Evolutionary conservation across 2,113 vertebrate genomes (phyloP).

Genomic region (Urocynchramus pylzowi): DNA sequence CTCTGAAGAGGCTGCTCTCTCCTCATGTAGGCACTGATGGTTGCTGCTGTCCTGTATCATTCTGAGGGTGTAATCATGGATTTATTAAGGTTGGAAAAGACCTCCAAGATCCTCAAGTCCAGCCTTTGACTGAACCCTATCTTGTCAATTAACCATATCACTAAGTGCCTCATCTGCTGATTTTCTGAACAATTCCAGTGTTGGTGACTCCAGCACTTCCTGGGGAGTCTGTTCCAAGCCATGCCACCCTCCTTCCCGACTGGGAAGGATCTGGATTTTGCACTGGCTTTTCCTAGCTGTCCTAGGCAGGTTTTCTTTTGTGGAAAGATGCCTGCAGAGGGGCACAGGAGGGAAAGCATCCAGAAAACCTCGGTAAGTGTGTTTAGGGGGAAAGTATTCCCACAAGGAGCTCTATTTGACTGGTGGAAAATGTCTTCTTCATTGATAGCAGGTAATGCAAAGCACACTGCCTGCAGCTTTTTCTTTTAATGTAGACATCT

Average conservation of each 20-base stretch:
- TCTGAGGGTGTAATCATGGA: neutral
- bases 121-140: neutral
- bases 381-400: constrained; percentile 35
- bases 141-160: neutral
- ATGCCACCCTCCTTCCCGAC: neutral
- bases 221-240: neutral
- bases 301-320: neutral
- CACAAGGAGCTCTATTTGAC: constrained; percentile 50
- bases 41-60: neutral
- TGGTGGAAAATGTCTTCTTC: constrained; percentile 61
- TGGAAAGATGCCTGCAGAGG: neutral
- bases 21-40: neutral
- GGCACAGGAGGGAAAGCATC: neutral
- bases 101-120: neutral
- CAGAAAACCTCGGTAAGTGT: neutral
- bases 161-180: too few relatives aligned
- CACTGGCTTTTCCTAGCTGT: neutral
- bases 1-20: neutral
- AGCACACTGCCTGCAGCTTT: constrained; percentile 65
- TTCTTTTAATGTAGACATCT: constrained; percentile 74
- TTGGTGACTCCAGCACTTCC: neutral
- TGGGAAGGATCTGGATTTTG: neutral
- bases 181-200: neutral
- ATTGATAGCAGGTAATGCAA: constrained; percentile 67
- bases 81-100: neutral